Conservation (phyloP, 2,113 vertebrate genomes). For the Stercorarius parasiticus region DNA sequence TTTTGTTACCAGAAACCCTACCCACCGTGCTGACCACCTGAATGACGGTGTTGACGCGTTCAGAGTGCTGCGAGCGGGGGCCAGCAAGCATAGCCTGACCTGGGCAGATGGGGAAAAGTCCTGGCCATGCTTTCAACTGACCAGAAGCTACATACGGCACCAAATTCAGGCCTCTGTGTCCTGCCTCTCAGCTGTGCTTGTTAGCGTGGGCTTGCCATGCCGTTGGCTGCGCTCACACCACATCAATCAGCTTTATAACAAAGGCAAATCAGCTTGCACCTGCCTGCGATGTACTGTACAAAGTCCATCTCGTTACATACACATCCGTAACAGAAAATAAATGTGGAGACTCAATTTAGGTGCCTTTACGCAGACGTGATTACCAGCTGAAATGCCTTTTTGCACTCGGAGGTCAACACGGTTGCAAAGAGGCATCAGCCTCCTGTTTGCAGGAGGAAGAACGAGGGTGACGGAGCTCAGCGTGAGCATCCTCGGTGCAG, state of each 20-base stretch:
- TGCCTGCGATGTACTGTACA: not conserved
- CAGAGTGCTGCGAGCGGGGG: accelerated
- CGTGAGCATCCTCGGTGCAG: accelerated
- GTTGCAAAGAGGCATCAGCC: not conserved
- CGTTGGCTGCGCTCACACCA: accelerated
- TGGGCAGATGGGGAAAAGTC: not conserved
- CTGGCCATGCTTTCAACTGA: not conserved
- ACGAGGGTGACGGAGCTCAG: not conserved
- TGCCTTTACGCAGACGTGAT: not conserved
- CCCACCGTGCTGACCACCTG: not conserved
- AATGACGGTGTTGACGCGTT: accelerated
- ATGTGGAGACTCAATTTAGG: accelerated
- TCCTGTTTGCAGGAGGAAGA: not conserved
- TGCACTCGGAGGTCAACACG: accelerated
- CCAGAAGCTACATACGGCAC: not conserved
- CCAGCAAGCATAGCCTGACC: not conserved
- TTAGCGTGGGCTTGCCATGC: not conserved
- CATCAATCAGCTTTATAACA: not conserved
- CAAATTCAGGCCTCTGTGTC: not conserved
- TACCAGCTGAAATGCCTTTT: not conserved
- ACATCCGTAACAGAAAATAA: not conserved
- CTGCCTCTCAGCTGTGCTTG: not conserved
- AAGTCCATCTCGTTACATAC: not conserved
- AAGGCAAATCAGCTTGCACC: not conserved
- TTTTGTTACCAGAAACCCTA: not conserved